Percentiles rank a stretch among this genome's conserved stretches.
Evolutionary conservation across 2,888 invertebrate species (phyloP).

Genomic region (Hirudinaria manillensis): DNA sequence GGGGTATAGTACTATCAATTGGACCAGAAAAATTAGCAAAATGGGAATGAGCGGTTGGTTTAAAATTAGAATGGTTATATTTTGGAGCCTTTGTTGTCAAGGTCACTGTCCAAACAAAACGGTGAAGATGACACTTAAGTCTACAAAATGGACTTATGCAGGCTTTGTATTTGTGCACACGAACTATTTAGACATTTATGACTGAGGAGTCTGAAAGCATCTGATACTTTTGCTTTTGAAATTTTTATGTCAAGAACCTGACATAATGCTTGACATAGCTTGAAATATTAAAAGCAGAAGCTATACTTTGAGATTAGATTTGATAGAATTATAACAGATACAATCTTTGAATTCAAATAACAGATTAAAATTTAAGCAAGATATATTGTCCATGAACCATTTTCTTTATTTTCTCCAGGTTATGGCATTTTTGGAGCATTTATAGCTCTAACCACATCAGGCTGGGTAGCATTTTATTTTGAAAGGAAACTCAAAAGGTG

Average conservation of each 20-base stretch:
- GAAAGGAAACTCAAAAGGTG: constrained; percentile 31
- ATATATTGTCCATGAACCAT: no score
- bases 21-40: constrained; percentile 50
- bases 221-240: no score
- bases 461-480: constrained; percentile 33
- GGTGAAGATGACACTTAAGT: background rate
- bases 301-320: no score
- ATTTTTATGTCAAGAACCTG: no score
- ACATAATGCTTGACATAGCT: no score
- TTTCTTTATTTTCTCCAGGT: constrained; percentile 31
- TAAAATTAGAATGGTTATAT: background rate
- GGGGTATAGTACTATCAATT: constrained; percentile 72
- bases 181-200: no score
- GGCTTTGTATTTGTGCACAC: no score
- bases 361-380: no score
- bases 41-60: constrained; percentile 34
- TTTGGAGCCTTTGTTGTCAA: background rate
- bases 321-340: no score
- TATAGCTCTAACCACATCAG: constrained; percentile 26
- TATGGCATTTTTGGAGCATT: constrained; percentile 36
- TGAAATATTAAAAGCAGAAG: no score
- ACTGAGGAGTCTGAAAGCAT: no score
- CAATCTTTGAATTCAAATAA: no score
- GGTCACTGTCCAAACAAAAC: constrained; percentile 3
- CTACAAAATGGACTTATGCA: background rate